phyloP scores from a whole-genome alignment of 2,797 vertebrate genomes.

The Notamacropus eugenii region DNA sequence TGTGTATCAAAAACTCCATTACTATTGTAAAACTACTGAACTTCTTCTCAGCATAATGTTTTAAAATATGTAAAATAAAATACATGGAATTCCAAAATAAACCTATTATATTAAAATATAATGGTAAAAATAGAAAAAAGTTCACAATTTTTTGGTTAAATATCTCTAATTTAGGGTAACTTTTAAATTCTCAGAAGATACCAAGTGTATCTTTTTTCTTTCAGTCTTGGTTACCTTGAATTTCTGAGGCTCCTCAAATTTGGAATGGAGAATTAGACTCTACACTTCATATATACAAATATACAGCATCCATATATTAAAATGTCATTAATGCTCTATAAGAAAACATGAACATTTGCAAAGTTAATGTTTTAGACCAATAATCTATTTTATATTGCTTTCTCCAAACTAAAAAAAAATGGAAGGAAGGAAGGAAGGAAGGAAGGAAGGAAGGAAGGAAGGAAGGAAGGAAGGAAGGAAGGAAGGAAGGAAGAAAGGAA shows the following conservation, averaged over 20 bases:
- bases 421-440: no score
- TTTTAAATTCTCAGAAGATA: not conserved
- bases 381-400: not conserved
- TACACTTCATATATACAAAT: not conserved
- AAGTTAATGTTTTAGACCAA: not conserved
- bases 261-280: not conserved
- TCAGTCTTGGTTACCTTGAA: not conserved
- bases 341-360: not conserved
- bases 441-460: no score
- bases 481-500: accelerated
- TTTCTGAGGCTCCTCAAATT: not conserved
- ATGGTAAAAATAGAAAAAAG: not conserved
- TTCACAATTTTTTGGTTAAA: not conserved
- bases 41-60: not conserved
- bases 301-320: not conserved
- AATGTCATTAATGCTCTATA: not conserved
- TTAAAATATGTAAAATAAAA: not conserved
- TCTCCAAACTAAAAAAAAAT: not conserved
- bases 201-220: not conserved
- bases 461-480: no score
- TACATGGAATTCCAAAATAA: not conserved
- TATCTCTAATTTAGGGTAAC: not conserved
- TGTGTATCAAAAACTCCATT: not conserved
- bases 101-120: not conserved
- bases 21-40: not conserved